Percentiles rank a stretch among this genome's conserved stretches.
These are phyloP conservation scores for Sepioteuthis lessoniana DNA, from an alignment of 2,888 invertebrate genomes.

Conservation along the genomic window DNA sequence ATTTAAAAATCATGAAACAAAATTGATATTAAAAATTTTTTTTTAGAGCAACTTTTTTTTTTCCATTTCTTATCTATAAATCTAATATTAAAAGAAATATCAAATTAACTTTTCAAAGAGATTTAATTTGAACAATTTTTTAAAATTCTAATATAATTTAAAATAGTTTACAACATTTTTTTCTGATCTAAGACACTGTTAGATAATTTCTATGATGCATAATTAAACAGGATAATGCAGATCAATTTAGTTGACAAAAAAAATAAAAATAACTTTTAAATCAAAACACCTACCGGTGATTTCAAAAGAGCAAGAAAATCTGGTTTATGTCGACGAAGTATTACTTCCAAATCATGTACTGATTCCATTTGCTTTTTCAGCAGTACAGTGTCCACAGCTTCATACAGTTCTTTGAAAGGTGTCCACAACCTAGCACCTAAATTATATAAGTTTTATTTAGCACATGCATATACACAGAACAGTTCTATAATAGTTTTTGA, in stretches of 20 bases:
- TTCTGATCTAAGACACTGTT: too few species aligned
- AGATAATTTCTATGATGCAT: background rate
- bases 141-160: background rate
- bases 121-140: too few species aligned
- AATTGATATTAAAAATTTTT: background rate
- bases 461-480: too few species aligned
- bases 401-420: constrained; percentile 74
- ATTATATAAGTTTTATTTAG: background rate
- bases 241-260: background rate
- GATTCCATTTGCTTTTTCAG: constrained; percentile 70
- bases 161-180: too few species aligned
- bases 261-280: background rate
- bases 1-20: constrained; percentile 50
- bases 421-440: constrained; percentile 74
- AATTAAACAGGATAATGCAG: background rate
- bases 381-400: constrained; percentile 72
- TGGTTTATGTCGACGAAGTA: constrained; percentile 86
- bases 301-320: constrained; percentile 88
- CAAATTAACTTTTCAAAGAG: background rate
- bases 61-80: background rate
- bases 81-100: background rate
- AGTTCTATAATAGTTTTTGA: too few species aligned
- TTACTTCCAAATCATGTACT: constrained; percentile 81
- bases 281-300: constrained; percentile 82
- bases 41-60: background rate